Base-by-base conservation (phyloP, 2,113 vertebrate genomes). In the Cinclus mexicanus region DNA sequence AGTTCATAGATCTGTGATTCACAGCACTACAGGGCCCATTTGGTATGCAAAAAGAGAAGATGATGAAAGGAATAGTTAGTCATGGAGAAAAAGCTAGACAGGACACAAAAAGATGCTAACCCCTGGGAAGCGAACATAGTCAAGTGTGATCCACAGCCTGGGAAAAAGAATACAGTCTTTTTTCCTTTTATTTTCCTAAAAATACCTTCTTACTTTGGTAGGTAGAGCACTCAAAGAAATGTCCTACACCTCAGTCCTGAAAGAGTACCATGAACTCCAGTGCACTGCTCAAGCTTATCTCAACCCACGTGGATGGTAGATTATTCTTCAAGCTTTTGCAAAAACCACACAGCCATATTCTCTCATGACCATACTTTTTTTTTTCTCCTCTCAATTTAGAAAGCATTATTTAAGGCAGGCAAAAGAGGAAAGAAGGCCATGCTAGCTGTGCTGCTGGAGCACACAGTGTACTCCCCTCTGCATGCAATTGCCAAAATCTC, bases 1-100 rank as follows among this genome's bases (percentile, higher is more conserved):
- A 95, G 89, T 93, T 91, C 94, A 93, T 29, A 87, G 85, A 93
- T 91, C 82, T 90, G 75, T 95, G 95, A 96, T 94, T 96, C 93
- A 95, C 55, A 85, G 89, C 70, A 91, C 95, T 93, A 94, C 53
- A 69, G 50, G 74, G 67, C 46, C 84, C 35, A 83, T 91, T 95
- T 95, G 74, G 87, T 89, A 95, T 93, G 87, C 93, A 95, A 80
- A 96, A 93, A 79, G 81, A 95, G 37, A 76, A 14, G 53, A 93
- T 77, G 94, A 93, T 95, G 91, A 97, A 97, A 97, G 78, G 67
- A 85, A 93, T 72, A 87, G 78, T 83, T 91, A 97, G 53, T 93
- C 87, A 93, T 55, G 89, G 89, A 96, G 78, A 87, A 94, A 95
- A 82, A 95, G 37, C 87, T 87, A 93, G 84, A 87, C 78, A 76